Conservation (phyloP, 1,140 invertebrate genomes). For the Wasmannia auropunctata region DNA sequence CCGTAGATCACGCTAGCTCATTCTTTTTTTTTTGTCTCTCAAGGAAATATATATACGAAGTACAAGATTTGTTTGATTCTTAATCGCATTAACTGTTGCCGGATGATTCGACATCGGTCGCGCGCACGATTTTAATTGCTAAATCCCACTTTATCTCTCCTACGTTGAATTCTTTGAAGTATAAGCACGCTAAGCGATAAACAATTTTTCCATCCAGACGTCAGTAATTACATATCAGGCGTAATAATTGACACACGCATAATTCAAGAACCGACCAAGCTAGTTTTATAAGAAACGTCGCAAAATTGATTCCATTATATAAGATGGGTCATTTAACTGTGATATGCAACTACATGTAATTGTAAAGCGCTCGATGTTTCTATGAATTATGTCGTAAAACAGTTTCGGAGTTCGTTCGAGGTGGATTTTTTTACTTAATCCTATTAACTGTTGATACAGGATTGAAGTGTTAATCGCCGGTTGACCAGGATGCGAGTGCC, state of each 20-base stretch:
- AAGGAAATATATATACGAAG: neutral
- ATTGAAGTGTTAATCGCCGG: slow-evolving; percentile 37
- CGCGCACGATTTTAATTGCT: neutral
- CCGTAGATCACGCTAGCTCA: neutral
- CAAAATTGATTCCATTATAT: slow-evolving; percentile 14
- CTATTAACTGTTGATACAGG: slow-evolving; percentile 17
- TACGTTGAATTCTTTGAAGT: neutral
- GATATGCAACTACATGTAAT: neutral
- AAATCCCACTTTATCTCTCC: neutral
- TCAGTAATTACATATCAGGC: neutral
- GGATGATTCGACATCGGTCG: neutral
- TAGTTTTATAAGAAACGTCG: slow-evolving; percentile 10
- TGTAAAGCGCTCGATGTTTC: neutral
- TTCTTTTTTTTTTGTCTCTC: neutral
- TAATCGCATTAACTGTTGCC: neutral
- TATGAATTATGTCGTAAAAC: neutral
- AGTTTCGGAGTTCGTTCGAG: neutral
- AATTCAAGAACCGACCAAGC: slow-evolving; percentile 24
- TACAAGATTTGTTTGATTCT: neutral
- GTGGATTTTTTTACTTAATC: neutral
- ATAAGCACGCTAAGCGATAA: neutral
- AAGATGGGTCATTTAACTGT: neutral
- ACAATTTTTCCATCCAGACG: slow-evolving; percentile 16
- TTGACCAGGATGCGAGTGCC: slow-evolving; percentile 16
- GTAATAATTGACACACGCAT: slow-evolving; percentile 5